Evolutionary conservation across 2,888 invertebrate species (phyloP), one percentile per base, ranked within the genome.

Genomic region (Abrostola tripartita): DNA sequence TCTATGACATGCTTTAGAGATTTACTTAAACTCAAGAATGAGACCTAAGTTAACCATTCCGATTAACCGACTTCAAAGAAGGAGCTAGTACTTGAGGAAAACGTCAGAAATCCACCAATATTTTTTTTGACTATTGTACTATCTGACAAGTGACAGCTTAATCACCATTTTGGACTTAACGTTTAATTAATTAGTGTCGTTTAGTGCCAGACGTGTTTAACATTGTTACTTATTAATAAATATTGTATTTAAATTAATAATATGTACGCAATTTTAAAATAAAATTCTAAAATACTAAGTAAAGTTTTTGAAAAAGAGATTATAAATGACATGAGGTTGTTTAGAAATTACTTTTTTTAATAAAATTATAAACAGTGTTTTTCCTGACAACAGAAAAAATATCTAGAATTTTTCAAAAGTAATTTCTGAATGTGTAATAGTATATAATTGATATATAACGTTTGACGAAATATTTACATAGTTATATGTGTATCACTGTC

Each of bases 131-230:
- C 51, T 54, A 42, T 55, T 60, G 12, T 40, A 58, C 49, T 37
- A 37, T 14, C 40, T 54, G 42, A 74, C 49, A 41, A 78, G 75
- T 79, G 77, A 72, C 78, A 75, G 72, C 54, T 60, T 38, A 62
- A 63, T 54, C 53, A 65, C 37, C 35, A 61, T 68, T 71, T 70
- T 68, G 69, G 63, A 81, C 71, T 61, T 58, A 37, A 62, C 54
- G 63, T 65, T 70, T 67, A 54, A 62, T 68, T 75, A 63, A 71
- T 79, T 81, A 76, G 73, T 84, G 82, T 82, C 79, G 76, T 81
- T 82, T 85, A 85, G 89, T 88, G 89, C 88, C 90, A 88, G 86
- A 86, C 81, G 73, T 82, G 78, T 83, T 85, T 84, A 80, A 81
- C 71, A 86, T 86, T 88, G 90, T 90, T 89, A 88, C 86, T 88